Conservation (phyloP, 2,888 invertebrate species). For the Stenichneumon culpator region DNA sequence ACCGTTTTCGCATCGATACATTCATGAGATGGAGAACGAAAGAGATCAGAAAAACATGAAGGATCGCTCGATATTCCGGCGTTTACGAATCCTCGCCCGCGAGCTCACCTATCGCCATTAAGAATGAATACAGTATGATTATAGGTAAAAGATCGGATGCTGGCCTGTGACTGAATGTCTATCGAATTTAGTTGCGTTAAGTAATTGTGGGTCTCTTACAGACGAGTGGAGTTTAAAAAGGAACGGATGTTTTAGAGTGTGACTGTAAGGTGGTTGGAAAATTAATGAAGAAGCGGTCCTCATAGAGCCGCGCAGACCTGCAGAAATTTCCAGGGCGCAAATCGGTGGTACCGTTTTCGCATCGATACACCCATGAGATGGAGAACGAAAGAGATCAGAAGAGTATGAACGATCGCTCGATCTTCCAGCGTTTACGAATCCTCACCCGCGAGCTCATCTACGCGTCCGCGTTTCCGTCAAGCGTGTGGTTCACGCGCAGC, state of each 20-base stretch:
- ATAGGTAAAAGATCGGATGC: too few species aligned
- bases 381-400: conserved; percentile 4
- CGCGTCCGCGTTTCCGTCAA: not conserved
- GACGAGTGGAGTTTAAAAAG: not conserved
- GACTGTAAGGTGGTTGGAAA: conserved; percentile 10
- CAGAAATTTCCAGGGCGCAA: conserved; percentile 27
- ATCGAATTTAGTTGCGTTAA: too few species aligned
- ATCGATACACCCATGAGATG: conserved; percentile 12
- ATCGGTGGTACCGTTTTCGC: not conserved
- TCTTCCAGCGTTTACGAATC: conserved; percentile 48
- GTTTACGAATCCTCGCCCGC: conserved; percentile 44
- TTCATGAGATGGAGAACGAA: not conserved
- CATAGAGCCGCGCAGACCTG: conserved; percentile 45
- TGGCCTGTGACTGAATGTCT: too few species aligned
- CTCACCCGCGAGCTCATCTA: conserved; percentile 9
- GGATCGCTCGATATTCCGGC: conserved; percentile 49
- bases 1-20: conserved; percentile 8
- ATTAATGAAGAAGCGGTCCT: conserved; percentile 30
- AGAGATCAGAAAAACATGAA: conserved; percentile 16
- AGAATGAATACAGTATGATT: too few species aligned
- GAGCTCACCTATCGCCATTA: not conserved
- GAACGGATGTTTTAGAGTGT: not conserved
- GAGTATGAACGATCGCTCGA: conserved; percentile 41
- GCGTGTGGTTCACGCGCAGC: not conserved
- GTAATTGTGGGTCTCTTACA: too few species aligned